phyloP scores from a whole-genome alignment of 1,140 invertebrate species.

The Linepithema humile region DNA sequence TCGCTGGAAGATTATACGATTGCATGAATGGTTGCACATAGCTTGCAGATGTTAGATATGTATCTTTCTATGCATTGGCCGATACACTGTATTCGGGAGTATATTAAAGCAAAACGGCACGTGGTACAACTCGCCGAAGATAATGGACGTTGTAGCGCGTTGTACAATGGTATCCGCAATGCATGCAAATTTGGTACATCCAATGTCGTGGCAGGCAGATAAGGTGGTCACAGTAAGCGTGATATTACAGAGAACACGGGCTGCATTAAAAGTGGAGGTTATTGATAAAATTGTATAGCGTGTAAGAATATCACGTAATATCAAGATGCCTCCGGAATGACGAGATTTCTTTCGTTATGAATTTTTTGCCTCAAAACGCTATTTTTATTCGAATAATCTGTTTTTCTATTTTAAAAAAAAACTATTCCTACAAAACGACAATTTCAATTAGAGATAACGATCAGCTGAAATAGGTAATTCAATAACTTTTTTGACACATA shows the following conservation, averaged over 20 bases:
- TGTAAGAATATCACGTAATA: not conserved
- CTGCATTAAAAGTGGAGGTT: constrained; percentile 22
- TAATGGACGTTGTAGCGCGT: constrained; percentile 37
- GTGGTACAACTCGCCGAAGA: constrained; percentile 42
- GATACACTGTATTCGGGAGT: constrained; percentile 19
- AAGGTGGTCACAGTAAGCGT: constrained; percentile 23
- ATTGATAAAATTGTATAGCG: constrained; percentile 21
- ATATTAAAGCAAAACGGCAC: constrained; percentile 44
- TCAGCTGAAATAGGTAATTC: not conserved
- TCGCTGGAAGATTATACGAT: not conserved
- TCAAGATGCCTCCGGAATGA: not conserved
- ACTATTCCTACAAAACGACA: not conserved
- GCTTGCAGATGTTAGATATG: constrained; percentile 43
- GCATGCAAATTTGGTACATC: constrained; percentile 45
- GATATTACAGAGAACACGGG: not conserved
- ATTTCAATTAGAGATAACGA: not conserved
- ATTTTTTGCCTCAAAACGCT: not conserved
- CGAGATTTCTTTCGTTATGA: not conserved
- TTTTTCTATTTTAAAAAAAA: not conserved
- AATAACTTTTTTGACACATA: not conserved
- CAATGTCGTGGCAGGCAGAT: constrained; percentile 24
- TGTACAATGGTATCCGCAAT: constrained; percentile 35
- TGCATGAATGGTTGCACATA: constrained; percentile 6
- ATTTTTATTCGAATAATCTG: not conserved
- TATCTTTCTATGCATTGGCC: constrained; percentile 19